phyloP scores from a whole-genome alignment of 2,888 invertebrate species.

The Chymomyza caudatula region DNA sequence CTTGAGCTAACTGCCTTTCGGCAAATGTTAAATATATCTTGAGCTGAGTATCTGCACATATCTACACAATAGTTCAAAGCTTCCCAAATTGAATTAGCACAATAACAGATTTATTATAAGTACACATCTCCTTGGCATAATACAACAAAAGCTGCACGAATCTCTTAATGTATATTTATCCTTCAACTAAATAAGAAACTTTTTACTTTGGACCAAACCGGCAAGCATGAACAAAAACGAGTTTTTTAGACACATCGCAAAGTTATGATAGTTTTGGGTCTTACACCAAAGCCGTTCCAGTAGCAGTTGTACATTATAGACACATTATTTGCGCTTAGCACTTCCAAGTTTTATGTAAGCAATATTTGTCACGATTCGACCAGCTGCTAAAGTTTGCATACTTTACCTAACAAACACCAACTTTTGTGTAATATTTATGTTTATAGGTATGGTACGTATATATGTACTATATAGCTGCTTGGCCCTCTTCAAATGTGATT shows the following conservation, averaged over 20 bases:
- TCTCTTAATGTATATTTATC: neutral
- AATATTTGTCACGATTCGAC: neutral
- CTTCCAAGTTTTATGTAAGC: neutral
- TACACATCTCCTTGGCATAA: neutral
- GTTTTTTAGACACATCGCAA: neutral
- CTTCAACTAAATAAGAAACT: neutral
- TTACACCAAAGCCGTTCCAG: neutral
- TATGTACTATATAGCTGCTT: constrained; percentile 9
- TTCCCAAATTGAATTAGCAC: neutral
- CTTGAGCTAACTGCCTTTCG: neutral
- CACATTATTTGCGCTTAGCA: neutral
- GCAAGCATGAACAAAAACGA: neutral
- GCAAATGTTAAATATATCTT: neutral
- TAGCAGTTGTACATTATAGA: neutral
- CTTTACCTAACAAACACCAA: neutral
- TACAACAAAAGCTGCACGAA: neutral
- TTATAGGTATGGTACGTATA: neutral
- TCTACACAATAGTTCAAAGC: neutral
- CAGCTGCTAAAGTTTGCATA: neutral
- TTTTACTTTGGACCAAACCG: neutral
- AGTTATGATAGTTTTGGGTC: neutral
- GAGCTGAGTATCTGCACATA: neutral
- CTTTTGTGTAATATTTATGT: constrained; percentile 1
- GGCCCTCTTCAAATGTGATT: neutral
- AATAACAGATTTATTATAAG: neutral